Conservation (phyloP, 2,888 invertebrate species). For the Drepana falcataria region DNA sequence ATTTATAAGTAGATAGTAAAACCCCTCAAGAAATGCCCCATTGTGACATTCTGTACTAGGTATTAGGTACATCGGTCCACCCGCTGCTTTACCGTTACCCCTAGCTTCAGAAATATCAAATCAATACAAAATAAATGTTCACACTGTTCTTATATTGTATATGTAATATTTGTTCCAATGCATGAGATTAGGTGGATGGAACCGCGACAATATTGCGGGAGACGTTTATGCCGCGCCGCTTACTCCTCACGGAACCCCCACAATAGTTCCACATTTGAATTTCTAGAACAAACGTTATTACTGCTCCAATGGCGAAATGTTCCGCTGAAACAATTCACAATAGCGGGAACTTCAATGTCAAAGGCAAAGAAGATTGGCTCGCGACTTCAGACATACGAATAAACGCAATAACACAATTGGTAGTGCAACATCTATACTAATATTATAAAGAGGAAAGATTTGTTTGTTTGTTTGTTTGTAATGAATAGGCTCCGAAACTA, state of each 20-base stretch:
- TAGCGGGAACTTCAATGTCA: constrained; percentile 62
- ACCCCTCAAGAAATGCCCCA: no score
- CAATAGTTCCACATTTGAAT: constrained; percentile 71
- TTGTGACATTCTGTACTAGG: no score
- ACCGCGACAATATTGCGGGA: constrained; percentile 38
- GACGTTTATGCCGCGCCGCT: constrained; percentile 35
- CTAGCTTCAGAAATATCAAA: constrained; percentile 10
- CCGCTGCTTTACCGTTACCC: neutral
- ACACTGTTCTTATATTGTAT: constrained; percentile 25
- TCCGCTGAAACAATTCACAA: constrained; percentile 69
- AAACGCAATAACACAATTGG: constrained; percentile 38
- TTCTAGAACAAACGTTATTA: constrained; percentile 73
- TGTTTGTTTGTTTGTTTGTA: no score
- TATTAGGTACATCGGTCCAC: constrained; percentile 6
- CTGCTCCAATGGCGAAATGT: constrained; percentile 62
- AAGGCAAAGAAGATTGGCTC: constrained; percentile 58
- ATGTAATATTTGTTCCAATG: constrained; percentile 39
- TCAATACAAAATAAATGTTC: constrained; percentile 21
- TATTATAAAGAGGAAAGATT: no score
- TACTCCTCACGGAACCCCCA: constrained; percentile 27
- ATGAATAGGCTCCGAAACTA: neutral
- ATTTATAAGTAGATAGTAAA: no score
- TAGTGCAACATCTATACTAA: neutral
- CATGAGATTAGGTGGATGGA: constrained; percentile 12
- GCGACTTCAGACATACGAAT: constrained; percentile 28